A percentile compares a stretch with the other conserved stretches of the same genome.
phyloP scores from a whole-genome alignment of 2,797 vertebrate genomes.

The Chrosomus eos region DNA sequence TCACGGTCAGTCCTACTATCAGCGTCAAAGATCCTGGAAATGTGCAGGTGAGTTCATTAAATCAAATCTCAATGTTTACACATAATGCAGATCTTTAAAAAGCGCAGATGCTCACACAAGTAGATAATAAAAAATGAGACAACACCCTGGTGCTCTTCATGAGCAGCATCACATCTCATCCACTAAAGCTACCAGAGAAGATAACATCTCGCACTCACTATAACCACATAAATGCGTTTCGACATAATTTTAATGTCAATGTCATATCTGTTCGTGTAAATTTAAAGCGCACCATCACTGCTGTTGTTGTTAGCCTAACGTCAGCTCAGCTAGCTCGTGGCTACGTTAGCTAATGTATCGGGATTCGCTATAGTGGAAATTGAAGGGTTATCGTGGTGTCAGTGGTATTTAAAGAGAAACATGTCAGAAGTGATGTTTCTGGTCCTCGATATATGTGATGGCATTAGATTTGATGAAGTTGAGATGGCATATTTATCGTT shows the following conservation, averaged over 20 bases:
- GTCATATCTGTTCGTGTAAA: neutral
- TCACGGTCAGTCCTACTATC: slow-evolving; percentile 59
- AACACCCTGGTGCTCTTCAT: slow-evolving; percentile 7
- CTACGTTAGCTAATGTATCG: slow-evolving; percentile 1
- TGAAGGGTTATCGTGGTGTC: neutral
- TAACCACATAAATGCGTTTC: neutral
- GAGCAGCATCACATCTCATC: neutral
- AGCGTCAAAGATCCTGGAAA: slow-evolving; percentile 52
- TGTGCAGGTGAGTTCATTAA: neutral
- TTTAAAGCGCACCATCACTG: slow-evolving; percentile 13
- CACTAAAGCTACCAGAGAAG: neutral
- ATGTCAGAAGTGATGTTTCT: neutral
- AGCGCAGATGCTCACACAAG: neutral
- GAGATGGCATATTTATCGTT: neutral
- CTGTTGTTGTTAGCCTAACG: slow-evolving; percentile 37
- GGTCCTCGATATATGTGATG: neutral
- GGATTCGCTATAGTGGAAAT: neutral
- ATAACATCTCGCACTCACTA: neutral
- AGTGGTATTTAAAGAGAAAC: neutral
- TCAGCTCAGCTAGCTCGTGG: slow-evolving; percentile 12
- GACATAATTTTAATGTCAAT: neutral
- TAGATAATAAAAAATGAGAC: neutral
- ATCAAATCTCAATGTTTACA: slow-evolving; percentile 16
- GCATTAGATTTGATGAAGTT: neutral
- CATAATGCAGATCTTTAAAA: neutral